These are phyloP conservation scores for Limnephilus rhombicus DNA, from an alignment of 2,888 invertebrate genomes.

Conservation along the genomic window DNA sequence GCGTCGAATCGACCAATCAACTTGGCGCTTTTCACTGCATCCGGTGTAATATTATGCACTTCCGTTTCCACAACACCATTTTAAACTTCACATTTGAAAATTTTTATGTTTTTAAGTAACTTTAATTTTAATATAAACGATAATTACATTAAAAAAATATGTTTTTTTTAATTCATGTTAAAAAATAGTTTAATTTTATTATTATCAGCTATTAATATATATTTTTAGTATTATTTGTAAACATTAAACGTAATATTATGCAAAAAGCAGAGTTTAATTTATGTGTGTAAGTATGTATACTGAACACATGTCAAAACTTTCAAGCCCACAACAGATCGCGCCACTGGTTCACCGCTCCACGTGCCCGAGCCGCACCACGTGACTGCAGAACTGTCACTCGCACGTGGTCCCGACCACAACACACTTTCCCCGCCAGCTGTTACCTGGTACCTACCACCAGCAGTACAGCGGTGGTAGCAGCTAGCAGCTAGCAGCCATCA, in stretches of 20 bases:
- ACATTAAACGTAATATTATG: no score
- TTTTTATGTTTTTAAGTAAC: no score
- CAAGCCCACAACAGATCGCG: conserved; percentile 44
- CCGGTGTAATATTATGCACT: conserved; percentile 16
- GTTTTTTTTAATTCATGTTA: no score
- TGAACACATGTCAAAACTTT: conserved; percentile 39
- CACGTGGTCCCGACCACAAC: conserved; percentile 55
- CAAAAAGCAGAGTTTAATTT: not conserved
- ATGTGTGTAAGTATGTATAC: not conserved
- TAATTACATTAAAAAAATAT: no score
- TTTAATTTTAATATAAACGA: no score
- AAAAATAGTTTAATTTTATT: no score
- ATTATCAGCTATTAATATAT: no score
- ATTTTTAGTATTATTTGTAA: no score
- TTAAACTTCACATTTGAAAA: not conserved
- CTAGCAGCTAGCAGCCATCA: not conserved
- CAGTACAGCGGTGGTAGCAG: not conserved
- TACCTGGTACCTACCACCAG: not conserved
- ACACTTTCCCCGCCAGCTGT: conserved; percentile 36
- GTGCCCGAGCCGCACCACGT: conserved; percentile 47
- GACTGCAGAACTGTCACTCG: conserved; percentile 55
- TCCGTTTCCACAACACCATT: conserved; percentile 22
- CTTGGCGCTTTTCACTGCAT: conserved; percentile 47
- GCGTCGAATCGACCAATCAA: not conserved
- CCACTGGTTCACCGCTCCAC: conserved; percentile 32